Evolutionary conservation across 2,888 invertebrate genomes (phyloP), one percentile per base, ranked within the genome.

Genomic region (Epinotia nisella): DNA sequence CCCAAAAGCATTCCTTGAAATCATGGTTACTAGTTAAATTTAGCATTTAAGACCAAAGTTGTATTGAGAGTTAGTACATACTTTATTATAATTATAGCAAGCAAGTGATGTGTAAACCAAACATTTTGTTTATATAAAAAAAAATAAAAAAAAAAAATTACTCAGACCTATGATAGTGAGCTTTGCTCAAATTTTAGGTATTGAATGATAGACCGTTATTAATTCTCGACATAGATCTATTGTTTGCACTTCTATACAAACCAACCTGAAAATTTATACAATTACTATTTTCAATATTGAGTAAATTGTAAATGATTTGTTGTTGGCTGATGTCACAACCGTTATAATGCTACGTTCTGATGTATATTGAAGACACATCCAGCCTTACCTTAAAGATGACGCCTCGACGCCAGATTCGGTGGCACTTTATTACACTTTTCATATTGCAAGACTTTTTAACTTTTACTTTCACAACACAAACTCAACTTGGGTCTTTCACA

Each of bases 371-470:
- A 93, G 92, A 92, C 93, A 92, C 93, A 86, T 93, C 94, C 92
- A 92, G 90, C 91, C 94, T 94, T 94, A 94, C 94, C 94, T 94
- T 92, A 82, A 82, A 86, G 87, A 88, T 85, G 91, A 91, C 90
- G 93, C 90, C 92, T 90, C 89, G 93, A 90, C 87, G 92, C 88
- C 91, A 91, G 91, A 86, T 87, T 91, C 90, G 90, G 88, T 92
- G 90, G 92, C 94, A 94, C 94, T 94, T 94, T 88, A 86, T 80
- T 89, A 90, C 94, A 94, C 94, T 94, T 93, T 90, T 90, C 93
- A 93, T 94, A 90, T 90, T 89, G 87, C 83, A 87, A 85, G 83
- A 91, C 89, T 92, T 91, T 87, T 88, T 74, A 90, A 92, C 91
- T 91, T 91, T 87, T 88, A 84, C 83, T 88, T 85, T 87, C 93